phyloP scores from a whole-genome alignment of 2,797 vertebrate genomes.

The Microchirus variegatus region DNA sequence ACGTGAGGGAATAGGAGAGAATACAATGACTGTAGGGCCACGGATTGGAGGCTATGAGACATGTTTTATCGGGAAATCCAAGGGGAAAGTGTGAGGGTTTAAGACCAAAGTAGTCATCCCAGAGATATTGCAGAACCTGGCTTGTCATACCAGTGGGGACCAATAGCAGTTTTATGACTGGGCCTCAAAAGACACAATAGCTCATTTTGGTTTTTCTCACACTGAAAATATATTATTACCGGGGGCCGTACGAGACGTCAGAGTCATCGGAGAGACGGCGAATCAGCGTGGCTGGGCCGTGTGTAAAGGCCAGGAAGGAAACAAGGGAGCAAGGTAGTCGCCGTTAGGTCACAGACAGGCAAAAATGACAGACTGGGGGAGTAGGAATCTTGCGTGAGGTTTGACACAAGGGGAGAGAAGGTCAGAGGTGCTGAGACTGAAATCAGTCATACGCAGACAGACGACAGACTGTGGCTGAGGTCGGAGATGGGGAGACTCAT shows the following conservation, averaged over 20 bases:
- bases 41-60: slow-evolving; percentile 47
- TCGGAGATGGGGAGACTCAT: slow-evolving; percentile 38
- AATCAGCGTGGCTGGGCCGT: slow-evolving; percentile 15
- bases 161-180: slow-evolving; percentile 7
- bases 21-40: slow-evolving; percentile 40
- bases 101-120: slow-evolving; percentile 39
- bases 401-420: slow-evolving; percentile 50
- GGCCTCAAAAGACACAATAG: slow-evolving; percentile 9
- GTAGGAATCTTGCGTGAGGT: slow-evolving; percentile 60
- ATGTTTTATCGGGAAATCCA: slow-evolving; percentile 42
- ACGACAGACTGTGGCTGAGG: slow-evolving; percentile 48
- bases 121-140: slow-evolving; percentile 24
- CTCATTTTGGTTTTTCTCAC: slow-evolving; percentile 27
- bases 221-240: slow-evolving; percentile 45
- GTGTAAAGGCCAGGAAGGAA: slow-evolving; percentile 48
- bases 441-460: slow-evolving; percentile 62
- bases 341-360: slow-evolving; percentile 58
- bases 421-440: slow-evolving; percentile 56
- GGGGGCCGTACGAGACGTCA: slow-evolving; percentile 23
- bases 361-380: slow-evolving; percentile 64
- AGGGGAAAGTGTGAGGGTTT: slow-evolving; percentile 45
- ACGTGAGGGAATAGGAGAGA: slow-evolving; percentile 58
- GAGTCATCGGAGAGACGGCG: slow-evolving; percentile 26
- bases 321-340: slow-evolving; percentile 55
- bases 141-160: slow-evolving; percentile 25